A percentile compares a stretch with the other conserved stretches of the same genome.
Conservation (phyloP, 2,797 vertebrate genomes). For the Hirundo rustica region DNA sequence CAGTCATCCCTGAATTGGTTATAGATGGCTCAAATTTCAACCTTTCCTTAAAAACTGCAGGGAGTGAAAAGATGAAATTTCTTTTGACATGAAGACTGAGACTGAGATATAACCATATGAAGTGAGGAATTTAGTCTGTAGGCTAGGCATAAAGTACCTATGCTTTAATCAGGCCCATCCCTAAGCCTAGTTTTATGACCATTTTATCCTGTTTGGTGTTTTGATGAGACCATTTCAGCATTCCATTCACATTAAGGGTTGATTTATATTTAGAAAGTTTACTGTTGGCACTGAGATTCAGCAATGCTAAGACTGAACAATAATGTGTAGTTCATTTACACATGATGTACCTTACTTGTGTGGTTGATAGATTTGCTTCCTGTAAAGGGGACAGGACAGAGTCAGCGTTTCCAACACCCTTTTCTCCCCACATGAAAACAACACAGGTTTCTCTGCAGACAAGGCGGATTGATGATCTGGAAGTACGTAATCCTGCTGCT, state of each 20-base stretch:
- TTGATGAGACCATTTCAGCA: neutral
- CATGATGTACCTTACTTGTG: neutral
- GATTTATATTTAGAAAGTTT: conserved; percentile 26
- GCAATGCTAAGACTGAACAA: neutral
- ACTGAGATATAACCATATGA: neutral
- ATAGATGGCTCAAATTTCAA: neutral
- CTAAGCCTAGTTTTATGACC: conserved; percentile 2
- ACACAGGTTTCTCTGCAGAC: neutral
- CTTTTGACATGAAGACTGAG: conserved; percentile 31
- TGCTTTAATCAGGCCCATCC: conserved; percentile 7
- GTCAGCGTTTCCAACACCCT: neutral
- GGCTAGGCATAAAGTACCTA: neutral
- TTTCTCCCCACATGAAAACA: neutral
- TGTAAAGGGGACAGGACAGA: neutral
- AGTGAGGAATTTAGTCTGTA: neutral
- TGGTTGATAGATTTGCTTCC: neutral
- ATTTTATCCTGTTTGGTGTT: neutral
- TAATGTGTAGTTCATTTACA: neutral
- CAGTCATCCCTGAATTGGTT: neutral
- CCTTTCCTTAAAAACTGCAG: neutral
- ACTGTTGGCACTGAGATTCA: neutral
- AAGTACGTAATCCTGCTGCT: neutral
- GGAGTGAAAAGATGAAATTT: neutral
- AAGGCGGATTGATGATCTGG: neutral
- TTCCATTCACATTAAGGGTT: neutral